Evolutionary conservation across 2,888 invertebrate genomes (phyloP).

Genomic region (Coleophora deauratella): DNA sequence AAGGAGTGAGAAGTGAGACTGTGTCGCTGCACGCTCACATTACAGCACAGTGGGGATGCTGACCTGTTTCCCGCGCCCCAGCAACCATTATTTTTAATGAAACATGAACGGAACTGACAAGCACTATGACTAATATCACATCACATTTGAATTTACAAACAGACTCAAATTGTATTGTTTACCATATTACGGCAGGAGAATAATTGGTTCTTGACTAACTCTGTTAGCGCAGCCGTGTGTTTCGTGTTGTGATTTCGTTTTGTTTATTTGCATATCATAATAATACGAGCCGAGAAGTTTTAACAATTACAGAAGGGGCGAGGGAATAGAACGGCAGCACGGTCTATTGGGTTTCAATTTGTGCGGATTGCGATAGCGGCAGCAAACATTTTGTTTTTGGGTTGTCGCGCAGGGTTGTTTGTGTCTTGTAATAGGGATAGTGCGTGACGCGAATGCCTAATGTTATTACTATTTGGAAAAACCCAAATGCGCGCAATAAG

Average conservation of each 20-base stretch:
- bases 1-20: neutral
- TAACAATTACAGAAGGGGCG: conserved; percentile 5
- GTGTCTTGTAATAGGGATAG: conserved; percentile 51
- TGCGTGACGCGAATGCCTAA: conserved; percentile 47
- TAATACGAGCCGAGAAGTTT: conserved; percentile 1
- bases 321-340: conserved; percentile 18
- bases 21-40: no score
- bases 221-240: neutral
- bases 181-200: conserved; percentile 1
- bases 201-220: conserved; percentile 4
- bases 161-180: conserved; percentile 4
- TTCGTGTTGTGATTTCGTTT: neutral
- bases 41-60: neutral
- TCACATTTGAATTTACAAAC: conserved; percentile 6
- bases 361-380: conserved; percentile 23
- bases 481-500: no score
- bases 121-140: conserved; percentile 2
- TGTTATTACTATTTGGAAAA: conserved; percentile 22
- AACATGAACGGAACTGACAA: neutral
- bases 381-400: conserved; percentile 47
- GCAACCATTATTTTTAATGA: conserved; percentile 5
- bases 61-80: neutral
- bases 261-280: neutral
- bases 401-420: conserved; percentile 58
- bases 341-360: conserved; percentile 43